Evolutionary conservation across 2,797 vertebrate species (phyloP), one percentile per base, ranked within the genome.

Genomic region (Thunnus albacares): DNA sequence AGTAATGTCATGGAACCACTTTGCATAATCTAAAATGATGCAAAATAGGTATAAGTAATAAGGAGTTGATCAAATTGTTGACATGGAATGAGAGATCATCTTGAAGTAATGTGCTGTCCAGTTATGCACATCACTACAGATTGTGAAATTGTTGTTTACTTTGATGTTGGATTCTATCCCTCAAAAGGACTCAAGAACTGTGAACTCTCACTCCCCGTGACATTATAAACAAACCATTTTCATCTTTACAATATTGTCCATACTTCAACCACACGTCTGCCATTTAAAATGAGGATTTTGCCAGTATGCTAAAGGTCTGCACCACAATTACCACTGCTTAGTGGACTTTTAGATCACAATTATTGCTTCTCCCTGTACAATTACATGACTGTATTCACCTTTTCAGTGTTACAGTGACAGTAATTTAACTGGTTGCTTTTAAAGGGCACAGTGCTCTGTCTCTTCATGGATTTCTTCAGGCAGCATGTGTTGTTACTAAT

Each of bases 191-290:
- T 18, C 8, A 33, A 35, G 53, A 43, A 28, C 13, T 18, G 6
- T 38, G 26, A 28, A 30, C 14, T 66, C 6, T 17, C 22, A 5
- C 60, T 45, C 17, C 14, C 14, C 15, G 10, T 53, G 41, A 65
- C 69, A 75, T 60, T 79, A 69, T 6, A 15, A 77, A 52, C 22
- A 76, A 65, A 67, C 58, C 18, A 51, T 51, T 67, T 30, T 77
- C 56, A 60, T 17, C 53, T 69, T 47, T 45, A 33, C 38, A 45
- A 2, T 30, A 20, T 26, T 11, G 6, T 5, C 30, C 38, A 41
- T n/a, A 12, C 22, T 47, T 61, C 26, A 52, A 52, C 52, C 57
- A 12, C 35, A 30, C 2, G 3, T n/a, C 11, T 70, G 49, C 24
- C 64, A 67, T 70, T 63, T 66, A 15, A 65, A 33, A 57, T 43